A percentile compares a stretch with the other conserved stretches of the same genome.
Evolutionary conservation across 2,888 invertebrate species (phyloP).

Genomic region (Melanchra persicariae): DNA sequence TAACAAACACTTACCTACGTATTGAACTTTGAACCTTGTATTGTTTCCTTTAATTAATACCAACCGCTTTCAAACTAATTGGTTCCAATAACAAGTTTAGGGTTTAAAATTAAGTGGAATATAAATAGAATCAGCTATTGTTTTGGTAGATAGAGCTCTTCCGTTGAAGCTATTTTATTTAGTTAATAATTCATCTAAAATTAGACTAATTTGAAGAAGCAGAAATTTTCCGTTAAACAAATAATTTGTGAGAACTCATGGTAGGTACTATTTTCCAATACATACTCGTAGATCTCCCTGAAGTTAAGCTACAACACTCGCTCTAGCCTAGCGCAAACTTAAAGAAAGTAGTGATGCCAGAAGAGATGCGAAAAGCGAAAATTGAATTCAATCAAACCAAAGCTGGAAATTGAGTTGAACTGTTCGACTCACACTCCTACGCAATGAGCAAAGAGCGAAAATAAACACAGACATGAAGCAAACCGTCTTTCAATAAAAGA

Average conservation of each 20-base stretch:
- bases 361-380: constrained; percentile 26
- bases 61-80: constrained; percentile 6
- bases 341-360: constrained; percentile 17
- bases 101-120: constrained; percentile 15
- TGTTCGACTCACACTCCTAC: constrained; percentile 7
- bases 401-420: constrained; percentile 21
- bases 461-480: background rate
- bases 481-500: background rate
- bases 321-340: constrained; percentile 25
- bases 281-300: background rate
- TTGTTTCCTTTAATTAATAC: background rate
- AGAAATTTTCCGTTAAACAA: background rate
- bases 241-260: background rate
- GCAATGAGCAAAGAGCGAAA: background rate
- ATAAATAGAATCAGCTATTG: constrained; percentile 10
- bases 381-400: constrained; percentile 55
- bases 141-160: background rate
- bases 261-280: constrained; percentile 15
- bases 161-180: background rate
- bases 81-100: background rate
- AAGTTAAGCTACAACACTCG: constrained; percentile 17
- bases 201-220: background rate
- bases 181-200: background rate
- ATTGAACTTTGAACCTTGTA: background rate
- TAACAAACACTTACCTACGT: constrained; percentile 7